These are phyloP conservation scores for Lordiphosa fenestrarum DNA, from an alignment of 2,888 invertebrate genomes.

Conservation along the genomic window DNA sequence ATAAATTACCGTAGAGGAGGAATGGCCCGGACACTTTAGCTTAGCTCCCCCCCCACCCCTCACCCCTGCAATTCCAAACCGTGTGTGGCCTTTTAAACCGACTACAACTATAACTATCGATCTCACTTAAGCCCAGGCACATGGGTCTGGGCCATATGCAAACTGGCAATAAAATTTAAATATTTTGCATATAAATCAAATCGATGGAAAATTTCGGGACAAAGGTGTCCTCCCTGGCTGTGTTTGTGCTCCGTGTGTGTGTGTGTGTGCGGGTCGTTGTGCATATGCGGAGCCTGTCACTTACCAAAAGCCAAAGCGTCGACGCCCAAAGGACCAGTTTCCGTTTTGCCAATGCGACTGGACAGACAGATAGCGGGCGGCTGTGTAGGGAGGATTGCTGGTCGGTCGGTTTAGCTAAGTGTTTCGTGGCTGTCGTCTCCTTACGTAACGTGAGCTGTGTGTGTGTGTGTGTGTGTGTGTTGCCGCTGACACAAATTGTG, in stretches of 20 bases:
- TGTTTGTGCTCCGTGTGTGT: constrained; percentile 7
- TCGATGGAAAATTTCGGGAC: constrained; percentile 63
- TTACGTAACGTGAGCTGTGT: constrained; percentile 12
- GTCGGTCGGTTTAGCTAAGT: constrained; percentile 28
- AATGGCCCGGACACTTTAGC: constrained; percentile 25
- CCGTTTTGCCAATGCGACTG: constrained; percentile 44
- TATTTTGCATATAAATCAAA: constrained; percentile 71
- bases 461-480: constrained; percentile 2
- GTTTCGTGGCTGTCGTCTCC: constrained; percentile 32
- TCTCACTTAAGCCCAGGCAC: constrained; percentile 57
- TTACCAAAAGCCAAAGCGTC: constrained; percentile 45
- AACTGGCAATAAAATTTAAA: constrained; percentile 70
- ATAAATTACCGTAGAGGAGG: constrained; percentile 48
- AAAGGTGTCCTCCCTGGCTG: constrained; percentile 23
- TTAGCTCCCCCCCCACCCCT: constrained; percentile 28
- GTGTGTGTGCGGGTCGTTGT: constrained; percentile 11
- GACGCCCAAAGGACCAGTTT: constrained; percentile 54
- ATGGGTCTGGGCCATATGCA: constrained; percentile 53
- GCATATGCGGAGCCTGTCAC: constrained; percentile 25
- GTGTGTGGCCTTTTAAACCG: constrained; percentile 31
- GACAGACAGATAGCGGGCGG: constrained; percentile 10
- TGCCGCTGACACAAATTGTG: constrained; percentile 36
- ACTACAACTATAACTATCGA: constrained; percentile 56
- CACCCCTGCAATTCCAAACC: constrained; percentile 6
- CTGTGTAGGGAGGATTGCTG: constrained; percentile 3